A percentile compares a stretch with the other conserved stretches of the same genome.
phyloP scores from a whole-genome alignment of 2,113 vertebrate genomes.

The Neogobius melanostomus region DNA sequence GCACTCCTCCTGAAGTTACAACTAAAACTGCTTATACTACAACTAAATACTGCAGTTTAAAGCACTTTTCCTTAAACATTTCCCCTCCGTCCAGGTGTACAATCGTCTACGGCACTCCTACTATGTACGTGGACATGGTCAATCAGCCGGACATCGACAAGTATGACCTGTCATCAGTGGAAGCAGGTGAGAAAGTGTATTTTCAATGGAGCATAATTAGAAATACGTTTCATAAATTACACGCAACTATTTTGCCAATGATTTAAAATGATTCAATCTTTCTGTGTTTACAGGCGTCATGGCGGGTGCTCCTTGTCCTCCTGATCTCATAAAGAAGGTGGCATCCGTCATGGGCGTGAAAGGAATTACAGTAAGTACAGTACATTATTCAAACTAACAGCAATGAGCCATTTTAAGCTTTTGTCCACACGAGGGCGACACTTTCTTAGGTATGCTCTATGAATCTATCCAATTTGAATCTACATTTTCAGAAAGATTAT shows the following conservation, averaged over 20 bases:
- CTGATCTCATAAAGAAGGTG: slow-evolving; percentile 79
- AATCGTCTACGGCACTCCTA: slow-evolving; percentile 84
- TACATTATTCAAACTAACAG: not conserved
- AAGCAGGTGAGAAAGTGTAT: slow-evolving; percentile 75
- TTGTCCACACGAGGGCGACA: slow-evolving; percentile 39
- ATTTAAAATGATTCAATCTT: not conserved
- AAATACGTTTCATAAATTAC: not conserved
- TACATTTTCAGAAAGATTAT: not conserved
- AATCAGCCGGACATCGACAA: slow-evolving; percentile 78
- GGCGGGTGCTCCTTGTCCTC: slow-evolving; percentile 84
- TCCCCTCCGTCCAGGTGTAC: slow-evolving; percentile 72
- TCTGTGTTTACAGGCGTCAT: slow-evolving; percentile 76
- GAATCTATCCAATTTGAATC: not conserved
- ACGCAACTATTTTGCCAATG: not conserved
- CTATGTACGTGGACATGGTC: slow-evolving; percentile 91
- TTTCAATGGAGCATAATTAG: not conserved
- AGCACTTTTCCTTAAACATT: not conserved
- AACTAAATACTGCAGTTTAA: too few relatives aligned
- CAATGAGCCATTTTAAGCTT: not conserved
- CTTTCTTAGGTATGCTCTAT: not conserved
- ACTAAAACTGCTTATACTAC: too few relatives aligned
- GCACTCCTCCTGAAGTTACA: too few relatives aligned
- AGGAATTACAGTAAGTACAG: slow-evolving; percentile 84
- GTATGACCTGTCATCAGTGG: slow-evolving; percentile 80
- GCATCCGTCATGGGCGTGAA: slow-evolving; percentile 74